These are phyloP conservation scores for Drosophila paranaensis DNA, from an alignment of 2,888 invertebrate species.

Conservation along the genomic window DNA sequence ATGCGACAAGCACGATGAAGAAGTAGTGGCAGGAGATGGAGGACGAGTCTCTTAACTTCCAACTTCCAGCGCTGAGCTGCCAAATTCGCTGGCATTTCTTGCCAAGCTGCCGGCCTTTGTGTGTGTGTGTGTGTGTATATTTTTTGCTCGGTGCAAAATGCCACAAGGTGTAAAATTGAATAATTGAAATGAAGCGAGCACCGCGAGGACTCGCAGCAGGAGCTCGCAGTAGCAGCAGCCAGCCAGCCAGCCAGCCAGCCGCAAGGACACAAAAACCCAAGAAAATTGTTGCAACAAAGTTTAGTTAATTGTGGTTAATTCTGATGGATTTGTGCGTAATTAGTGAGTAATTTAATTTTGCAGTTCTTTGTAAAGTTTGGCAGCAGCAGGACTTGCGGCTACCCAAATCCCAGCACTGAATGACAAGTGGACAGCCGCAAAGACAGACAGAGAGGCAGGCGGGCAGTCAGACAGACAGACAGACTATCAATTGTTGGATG, in stretches of 20 bases:
- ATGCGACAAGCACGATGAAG: constrained; percentile 55
- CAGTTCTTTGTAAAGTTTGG: constrained; percentile 48
- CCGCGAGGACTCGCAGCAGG: constrained; percentile 28
- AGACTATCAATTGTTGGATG: constrained; percentile 24
- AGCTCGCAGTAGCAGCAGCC: constrained; percentile 19
- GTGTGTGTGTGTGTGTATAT: constrained; percentile 21
- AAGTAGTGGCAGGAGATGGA: constrained; percentile 11
- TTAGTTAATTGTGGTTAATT: constrained; percentile 82
- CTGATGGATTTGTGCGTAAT: constrained; percentile 82
- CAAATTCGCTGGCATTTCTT: constrained; percentile 66
- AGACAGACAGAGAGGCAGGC: neutral
- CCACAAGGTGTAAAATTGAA: constrained; percentile 83
- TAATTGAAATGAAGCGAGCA: constrained; percentile 78
- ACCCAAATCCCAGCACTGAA: constrained; percentile 10
- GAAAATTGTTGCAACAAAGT: constrained; percentile 69
- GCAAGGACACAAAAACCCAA: constrained; percentile 41
- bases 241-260: constrained; percentile 18
- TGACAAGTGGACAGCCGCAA: constrained; percentile 7
- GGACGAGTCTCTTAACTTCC: constrained; percentile 41
- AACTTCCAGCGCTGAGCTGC: constrained; percentile 52
- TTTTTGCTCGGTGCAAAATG: constrained; percentile 63
- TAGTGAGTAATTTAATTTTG: constrained; percentile 77
- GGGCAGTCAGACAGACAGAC: neutral
- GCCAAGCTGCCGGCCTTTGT: constrained; percentile 17
- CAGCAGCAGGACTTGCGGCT: constrained; percentile 21